Evolutionary conservation across 1,140 invertebrate species (phyloP).

Genomic region (Platorchestia sp.): DNA sequence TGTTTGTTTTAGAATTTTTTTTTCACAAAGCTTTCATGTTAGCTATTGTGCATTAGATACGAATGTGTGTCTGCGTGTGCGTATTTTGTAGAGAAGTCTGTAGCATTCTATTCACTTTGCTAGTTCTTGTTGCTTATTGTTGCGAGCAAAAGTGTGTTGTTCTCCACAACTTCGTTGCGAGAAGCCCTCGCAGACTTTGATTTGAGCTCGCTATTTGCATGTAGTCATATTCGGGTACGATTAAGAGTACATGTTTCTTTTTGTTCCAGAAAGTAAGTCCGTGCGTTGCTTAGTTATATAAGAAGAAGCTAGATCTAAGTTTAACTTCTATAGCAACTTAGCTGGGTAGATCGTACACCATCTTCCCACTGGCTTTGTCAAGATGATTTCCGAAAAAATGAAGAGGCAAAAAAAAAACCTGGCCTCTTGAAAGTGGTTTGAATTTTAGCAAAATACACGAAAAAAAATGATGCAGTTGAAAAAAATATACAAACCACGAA

Average conservation of each 20-base stretch:
- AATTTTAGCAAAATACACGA: background rate
- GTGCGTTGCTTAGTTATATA: background rate
- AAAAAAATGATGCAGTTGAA: conserved; percentile 23
- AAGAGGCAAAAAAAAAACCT: background rate
- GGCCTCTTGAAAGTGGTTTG: conserved; percentile 38
- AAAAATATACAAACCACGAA: conserved; percentile 47
- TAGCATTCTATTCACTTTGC: background rate
- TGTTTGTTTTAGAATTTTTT: background rate
- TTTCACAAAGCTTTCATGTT: background rate
- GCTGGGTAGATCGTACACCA: conserved; percentile 3
- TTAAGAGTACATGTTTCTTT: no score
- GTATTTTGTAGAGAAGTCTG: background rate
- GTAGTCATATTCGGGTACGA: background rate
- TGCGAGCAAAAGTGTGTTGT: background rate
- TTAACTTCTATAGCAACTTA: conserved; percentile 19
- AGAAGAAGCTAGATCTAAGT: background rate
- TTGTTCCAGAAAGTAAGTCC: no score
- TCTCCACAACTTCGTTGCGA: background rate
- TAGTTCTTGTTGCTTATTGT: background rate
- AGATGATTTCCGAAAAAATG: conserved; percentile 38
- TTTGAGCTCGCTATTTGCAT: background rate
- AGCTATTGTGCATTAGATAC: background rate
- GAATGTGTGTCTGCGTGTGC: no score
- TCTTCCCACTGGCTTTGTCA: conserved; percentile 46
- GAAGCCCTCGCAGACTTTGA: background rate